These are phyloP conservation scores for Scopus umbretta DNA, from an alignment of 2,113 vertebrate genomes.

Conservation along the genomic window DNA sequence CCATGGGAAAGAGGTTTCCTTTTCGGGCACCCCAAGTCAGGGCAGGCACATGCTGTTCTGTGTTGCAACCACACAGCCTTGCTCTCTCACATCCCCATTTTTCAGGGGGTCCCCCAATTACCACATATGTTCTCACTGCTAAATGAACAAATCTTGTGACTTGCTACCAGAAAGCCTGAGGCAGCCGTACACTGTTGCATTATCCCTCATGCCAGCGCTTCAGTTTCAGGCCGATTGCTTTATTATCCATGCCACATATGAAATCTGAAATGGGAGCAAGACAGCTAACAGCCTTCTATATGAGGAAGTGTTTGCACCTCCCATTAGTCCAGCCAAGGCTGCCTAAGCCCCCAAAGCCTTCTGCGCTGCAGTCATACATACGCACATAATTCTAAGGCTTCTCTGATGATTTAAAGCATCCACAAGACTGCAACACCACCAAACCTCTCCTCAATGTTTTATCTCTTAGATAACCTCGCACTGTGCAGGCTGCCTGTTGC, in stretches of 20 bases:
- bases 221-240: background rate
- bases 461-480: background rate
- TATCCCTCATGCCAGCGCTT: rapidly evolving
- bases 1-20: background rate
- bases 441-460: background rate
- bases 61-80: background rate
- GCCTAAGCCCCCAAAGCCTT: background rate
- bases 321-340: background rate
- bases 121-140: rapidly evolving
- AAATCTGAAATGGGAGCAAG: background rate
- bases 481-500: background rate
- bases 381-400: background rate
- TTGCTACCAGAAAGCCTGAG: background rate
- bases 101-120: background rate
- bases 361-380: background rate
- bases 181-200: background rate
- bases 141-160: background rate
- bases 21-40: background rate
- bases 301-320: rapidly evolving
- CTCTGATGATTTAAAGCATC: background rate
- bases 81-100: background rate
- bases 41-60: background rate
- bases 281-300: background rate
- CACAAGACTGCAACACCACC: background rate
- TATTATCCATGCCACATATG: background rate